phyloP scores from a whole-genome alignment of 1,140 invertebrate species.

The Hypothenemus hampei region DNA sequence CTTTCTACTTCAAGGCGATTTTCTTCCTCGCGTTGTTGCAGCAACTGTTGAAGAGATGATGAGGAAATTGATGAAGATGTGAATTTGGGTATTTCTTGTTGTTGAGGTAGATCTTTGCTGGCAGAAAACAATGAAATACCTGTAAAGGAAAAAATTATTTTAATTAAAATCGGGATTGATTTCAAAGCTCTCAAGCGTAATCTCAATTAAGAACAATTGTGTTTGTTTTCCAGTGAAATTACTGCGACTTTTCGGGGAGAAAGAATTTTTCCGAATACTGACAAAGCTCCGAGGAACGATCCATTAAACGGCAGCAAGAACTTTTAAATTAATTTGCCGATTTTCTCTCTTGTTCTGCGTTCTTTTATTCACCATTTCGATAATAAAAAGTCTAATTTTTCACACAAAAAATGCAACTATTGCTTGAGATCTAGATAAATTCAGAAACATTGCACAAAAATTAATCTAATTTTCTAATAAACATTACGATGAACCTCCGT shows the following conservation, averaged over 20 bases:
- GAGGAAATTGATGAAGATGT: constrained; percentile 26
- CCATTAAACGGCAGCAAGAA: constrained; percentile 6
- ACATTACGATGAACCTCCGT: no score
- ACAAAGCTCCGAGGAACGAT: not conserved
- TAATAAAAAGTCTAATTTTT: no score
- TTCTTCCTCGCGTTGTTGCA: constrained; percentile 56
- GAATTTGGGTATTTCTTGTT: constrained; percentile 4
- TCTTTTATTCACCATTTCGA: constrained; percentile 2
- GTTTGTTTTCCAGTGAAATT: no score
- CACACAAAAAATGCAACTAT: no score
- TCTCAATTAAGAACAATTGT: no score
- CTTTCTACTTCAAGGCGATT: constrained; percentile 54
- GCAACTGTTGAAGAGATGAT: constrained; percentile 46
- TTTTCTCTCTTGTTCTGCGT: constrained; percentile 2
- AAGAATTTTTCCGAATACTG: constrained; percentile 1
- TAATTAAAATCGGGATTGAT: constrained; percentile 1
- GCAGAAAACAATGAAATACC: constrained; percentile 4
- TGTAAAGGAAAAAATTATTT: constrained; percentile 10
- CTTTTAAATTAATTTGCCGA: constrained; percentile 14
- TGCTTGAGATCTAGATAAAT: no score
- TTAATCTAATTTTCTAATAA: no score
- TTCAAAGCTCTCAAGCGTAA: no score
- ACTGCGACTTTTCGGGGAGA: no score
- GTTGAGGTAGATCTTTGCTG: constrained; percentile 17
- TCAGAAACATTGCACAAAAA: no score